phyloP scores from a whole-genome alignment of 2,797 vertebrate genomes.

The Aldrovandia affinis region DNA sequence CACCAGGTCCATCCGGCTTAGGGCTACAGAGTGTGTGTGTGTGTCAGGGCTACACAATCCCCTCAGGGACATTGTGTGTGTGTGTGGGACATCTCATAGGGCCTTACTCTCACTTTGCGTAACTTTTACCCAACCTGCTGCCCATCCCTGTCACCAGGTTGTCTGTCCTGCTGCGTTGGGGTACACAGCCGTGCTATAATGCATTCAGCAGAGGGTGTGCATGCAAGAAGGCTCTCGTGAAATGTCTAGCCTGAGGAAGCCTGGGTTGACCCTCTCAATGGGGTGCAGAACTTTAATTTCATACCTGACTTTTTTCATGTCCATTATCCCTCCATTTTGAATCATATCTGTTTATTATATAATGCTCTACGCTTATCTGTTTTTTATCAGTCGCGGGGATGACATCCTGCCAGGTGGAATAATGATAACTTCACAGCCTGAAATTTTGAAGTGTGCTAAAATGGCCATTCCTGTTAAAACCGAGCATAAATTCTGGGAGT shows the following conservation, averaged over 20 bases:
- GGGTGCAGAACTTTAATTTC: neutral
- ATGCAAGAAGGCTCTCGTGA: neutral
- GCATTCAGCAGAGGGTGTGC: neutral
- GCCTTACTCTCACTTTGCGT: neutral
- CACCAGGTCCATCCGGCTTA: neutral
- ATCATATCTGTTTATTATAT: neutral
- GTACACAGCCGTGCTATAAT: too few species aligned
- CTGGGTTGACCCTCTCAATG: neutral
- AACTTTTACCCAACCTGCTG: neutral
- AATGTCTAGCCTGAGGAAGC: neutral
- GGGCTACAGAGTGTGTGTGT: neutral
- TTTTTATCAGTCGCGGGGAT: neutral
- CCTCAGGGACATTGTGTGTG: conserved; percentile 5
- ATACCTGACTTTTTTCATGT: neutral
- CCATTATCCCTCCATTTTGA: neutral
- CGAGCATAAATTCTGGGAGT: neutral
- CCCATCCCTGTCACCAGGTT: neutral
- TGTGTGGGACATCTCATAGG: conserved; percentile 23
- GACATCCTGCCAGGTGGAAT: neutral
- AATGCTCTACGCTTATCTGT: neutral
- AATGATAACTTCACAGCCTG: neutral
- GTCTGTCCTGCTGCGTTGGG: neutral
- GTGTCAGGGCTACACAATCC: too few species aligned
- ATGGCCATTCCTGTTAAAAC: neutral
- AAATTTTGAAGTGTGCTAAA: neutral